phyloP scores from a whole-genome alignment of 1,140 invertebrate genomes.

The Leptonema lineaticorne region DNA sequence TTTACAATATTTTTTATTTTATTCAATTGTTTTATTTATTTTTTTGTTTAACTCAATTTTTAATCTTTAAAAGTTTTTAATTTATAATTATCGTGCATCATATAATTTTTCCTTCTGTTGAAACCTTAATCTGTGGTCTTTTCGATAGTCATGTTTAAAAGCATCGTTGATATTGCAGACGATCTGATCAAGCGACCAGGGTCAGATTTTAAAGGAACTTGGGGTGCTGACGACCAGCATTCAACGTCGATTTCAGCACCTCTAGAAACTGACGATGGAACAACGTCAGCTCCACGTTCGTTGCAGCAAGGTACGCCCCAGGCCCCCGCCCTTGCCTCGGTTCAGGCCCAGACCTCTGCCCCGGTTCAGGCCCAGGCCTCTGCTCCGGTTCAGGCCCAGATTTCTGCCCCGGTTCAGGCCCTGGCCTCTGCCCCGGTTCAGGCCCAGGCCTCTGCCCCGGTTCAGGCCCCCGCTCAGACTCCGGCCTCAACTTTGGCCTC shows the following conservation, averaged over 20 bases:
- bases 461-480: neutral
- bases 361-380: constrained; percentile 48
- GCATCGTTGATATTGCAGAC: constrained; percentile 44
- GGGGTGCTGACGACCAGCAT: constrained; percentile 61
- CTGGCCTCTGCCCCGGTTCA: constrained; percentile 48
- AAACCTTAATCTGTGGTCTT: neutral
- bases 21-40: too few species aligned
- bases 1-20: too few species aligned
- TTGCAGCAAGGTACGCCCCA: constrained; percentile 28
- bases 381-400: neutral
- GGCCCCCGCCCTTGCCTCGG: neutral
- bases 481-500: constrained; percentile 1
- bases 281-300: constrained; percentile 31
- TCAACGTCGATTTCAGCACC: constrained; percentile 67
- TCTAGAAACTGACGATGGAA: constrained; percentile 61
- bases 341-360: constrained; percentile 64
- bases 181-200: constrained; percentile 59
- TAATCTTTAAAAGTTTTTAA: too few species aligned
- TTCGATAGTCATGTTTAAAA: neutral
- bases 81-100: too few species aligned
- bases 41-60: too few species aligned
- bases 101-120: neutral
- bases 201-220: constrained; percentile 70
- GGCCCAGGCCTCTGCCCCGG: neutral
- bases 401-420: constrained; percentile 64